Evolutionary conservation across 2,888 invertebrate species (phyloP).

Genomic region (Deladenus siricidicola): DNA sequence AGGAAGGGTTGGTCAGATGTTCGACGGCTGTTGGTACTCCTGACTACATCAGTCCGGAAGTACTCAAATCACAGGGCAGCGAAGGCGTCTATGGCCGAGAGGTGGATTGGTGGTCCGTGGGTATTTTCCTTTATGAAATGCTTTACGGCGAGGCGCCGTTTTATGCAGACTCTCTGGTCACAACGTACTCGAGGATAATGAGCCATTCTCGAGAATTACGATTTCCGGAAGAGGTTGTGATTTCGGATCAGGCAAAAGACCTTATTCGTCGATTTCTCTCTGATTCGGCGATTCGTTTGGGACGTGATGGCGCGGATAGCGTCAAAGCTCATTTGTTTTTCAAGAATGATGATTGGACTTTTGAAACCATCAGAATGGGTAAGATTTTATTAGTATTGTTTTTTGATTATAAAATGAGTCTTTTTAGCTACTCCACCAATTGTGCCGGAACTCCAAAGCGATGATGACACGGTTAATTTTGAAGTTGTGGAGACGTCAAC

Average conservation of each 20-base stretch:
- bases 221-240: conserved; percentile 84
- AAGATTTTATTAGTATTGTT: neutral
- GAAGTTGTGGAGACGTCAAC: conserved; percentile 63
- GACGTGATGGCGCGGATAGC: conserved; percentile 83
- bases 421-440: conserved; percentile 71
- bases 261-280: conserved; percentile 88
- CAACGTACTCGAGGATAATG: conserved; percentile 98
- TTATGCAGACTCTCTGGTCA: conserved; percentile 93
- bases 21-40: conserved; percentile 98
- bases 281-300: conserved; percentile 64
- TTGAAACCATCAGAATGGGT: conserved; percentile 85
- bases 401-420: neutral
- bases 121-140: conserved; percentile 98
- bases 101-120: conserved; percentile 74
- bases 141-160: conserved; percentile 90
- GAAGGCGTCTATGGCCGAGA: conserved; percentile 92
- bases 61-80: conserved; percentile 87
- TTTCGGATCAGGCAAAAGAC: conserved; percentile 67
- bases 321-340: conserved; percentile 91
- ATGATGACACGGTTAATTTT: conserved; percentile 96
- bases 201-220: conserved; percentile 88
- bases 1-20: conserved; percentile 86
- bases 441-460: conserved; percentile 85
- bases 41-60: conserved; percentile 98
- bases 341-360: conserved; percentile 92